phyloP scores from a whole-genome alignment of 2,797 vertebrate genomes.

The Leucoraja ocellata region DNA sequence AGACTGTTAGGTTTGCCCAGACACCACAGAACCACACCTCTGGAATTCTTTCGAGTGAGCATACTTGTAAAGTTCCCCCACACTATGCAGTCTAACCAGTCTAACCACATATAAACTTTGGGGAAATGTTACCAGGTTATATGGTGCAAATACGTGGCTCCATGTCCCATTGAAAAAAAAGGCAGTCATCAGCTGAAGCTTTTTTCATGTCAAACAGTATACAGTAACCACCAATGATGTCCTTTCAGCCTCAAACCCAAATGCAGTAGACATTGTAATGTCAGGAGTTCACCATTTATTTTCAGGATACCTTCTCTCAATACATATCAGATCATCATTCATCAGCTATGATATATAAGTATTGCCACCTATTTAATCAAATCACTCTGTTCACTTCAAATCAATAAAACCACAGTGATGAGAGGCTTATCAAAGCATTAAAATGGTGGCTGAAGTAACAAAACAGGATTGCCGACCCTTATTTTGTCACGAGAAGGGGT shows the following conservation, averaged over 20 bases:
- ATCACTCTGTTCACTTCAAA: neutral
- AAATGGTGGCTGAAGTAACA: neutral
- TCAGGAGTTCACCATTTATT: neutral
- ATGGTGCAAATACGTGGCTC: neutral
- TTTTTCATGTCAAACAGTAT: neutral
- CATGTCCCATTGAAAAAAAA: neutral
- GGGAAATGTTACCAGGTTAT: neutral
- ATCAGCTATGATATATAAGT: neutral
- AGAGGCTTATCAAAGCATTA: neutral
- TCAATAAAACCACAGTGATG: neutral
- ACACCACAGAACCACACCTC: conserved; percentile 23
- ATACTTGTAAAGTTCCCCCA: neutral
- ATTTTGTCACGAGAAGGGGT: neutral
- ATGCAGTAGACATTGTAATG: neutral
- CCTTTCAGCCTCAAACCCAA: neutral
- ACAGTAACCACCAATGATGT: neutral
- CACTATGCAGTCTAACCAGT: no score
- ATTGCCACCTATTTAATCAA: no score
- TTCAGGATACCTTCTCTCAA: neutral
- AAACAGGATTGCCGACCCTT: neutral
- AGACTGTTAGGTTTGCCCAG: conserved; percentile 19
- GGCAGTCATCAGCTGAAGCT: neutral
- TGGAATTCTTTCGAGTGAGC: neutral
- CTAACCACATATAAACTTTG: neutral
- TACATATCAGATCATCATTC: neutral